A percentile compares a stretch with the other conserved stretches of the same genome.
These are phyloP conservation scores for Nomia melanderi DNA, from an alignment of 1,140 invertebrate species.

Conservation along the genomic window DNA sequence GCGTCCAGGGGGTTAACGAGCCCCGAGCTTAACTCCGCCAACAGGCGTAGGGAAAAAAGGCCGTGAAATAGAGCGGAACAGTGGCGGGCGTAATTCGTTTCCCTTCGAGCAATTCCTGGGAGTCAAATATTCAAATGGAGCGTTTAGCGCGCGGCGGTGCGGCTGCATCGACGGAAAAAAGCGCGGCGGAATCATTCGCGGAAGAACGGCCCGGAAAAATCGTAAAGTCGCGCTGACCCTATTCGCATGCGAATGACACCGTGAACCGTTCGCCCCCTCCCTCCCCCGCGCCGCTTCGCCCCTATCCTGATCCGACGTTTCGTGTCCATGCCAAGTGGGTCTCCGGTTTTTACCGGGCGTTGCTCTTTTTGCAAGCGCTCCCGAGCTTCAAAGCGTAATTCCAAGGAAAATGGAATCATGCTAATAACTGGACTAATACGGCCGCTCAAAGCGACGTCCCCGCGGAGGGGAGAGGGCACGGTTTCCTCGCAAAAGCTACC, in stretches of 20 bases:
- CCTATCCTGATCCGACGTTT: too few relatives aligned
- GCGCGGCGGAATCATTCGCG: background rate
- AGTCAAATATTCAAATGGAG: background rate
- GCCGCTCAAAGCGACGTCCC: slow-evolving; percentile 1
- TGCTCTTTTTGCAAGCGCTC: background rate
- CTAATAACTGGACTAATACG: slow-evolving; percentile 53
- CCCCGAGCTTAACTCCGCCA: background rate
- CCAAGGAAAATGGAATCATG: slow-evolving; percentile 38
- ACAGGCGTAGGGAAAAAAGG: background rate
- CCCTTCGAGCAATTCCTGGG: background rate
- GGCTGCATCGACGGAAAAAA: background rate
- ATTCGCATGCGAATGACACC: background rate
- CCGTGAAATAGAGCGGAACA: background rate
- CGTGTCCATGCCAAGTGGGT: slow-evolving; percentile 14
- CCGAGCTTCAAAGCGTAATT: slow-evolving; percentile 25
- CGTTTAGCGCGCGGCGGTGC: background rate
- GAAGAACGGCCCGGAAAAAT: slow-evolving; percentile 2
- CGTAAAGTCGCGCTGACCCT: background rate
- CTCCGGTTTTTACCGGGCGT: background rate
- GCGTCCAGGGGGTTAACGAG: background rate
- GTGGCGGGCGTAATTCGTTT: background rate
- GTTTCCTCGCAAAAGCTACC: background rate
- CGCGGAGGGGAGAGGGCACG: background rate
- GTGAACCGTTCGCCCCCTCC: background rate
- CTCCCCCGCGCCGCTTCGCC: background rate